phyloP scores from a whole-genome alignment of 2,888 invertebrate species.

The Drosophila seclusa region DNA sequence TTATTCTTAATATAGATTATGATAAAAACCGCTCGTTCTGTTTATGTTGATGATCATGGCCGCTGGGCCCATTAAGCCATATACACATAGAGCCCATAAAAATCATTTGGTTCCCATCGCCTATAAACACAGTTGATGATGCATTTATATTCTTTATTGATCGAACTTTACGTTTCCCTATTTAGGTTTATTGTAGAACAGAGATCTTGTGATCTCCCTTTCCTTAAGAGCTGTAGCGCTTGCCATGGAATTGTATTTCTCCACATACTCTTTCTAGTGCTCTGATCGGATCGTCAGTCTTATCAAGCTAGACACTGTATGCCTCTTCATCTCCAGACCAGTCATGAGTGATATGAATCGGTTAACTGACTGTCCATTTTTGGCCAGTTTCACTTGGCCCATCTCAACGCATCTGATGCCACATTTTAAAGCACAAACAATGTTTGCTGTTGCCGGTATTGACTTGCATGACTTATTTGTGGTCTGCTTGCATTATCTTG shows the following conservation, averaged over 20 bases:
- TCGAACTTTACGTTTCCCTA: neutral
- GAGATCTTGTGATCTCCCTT: neutral
- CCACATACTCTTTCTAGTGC: neutral
- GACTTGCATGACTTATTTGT: neutral
- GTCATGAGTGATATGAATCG: neutral
- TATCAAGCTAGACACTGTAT: neutral
- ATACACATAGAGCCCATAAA: conserved; percentile 19
- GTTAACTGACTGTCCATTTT: neutral
- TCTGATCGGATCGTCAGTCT: neutral
- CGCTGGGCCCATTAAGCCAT: conserved; percentile 13
- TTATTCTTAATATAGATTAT: neutral
- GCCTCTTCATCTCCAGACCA: neutral
- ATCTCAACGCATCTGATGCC: neutral
- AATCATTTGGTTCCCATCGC: conserved; percentile 2
- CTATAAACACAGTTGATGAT: conserved; percentile 25
- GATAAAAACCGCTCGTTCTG: neutral
- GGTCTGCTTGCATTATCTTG: neutral
- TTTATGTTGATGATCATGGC: conserved; percentile 25
- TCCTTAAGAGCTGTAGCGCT: neutral
- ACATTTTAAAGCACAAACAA: neutral
- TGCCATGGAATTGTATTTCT: neutral
- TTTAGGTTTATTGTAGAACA: neutral
- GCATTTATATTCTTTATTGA: neutral
- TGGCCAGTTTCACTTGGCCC: neutral
- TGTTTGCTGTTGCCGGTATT: neutral